Conservation (phyloP, 2,888 invertebrate genomes). For the Parnassius orleans region DNA sequence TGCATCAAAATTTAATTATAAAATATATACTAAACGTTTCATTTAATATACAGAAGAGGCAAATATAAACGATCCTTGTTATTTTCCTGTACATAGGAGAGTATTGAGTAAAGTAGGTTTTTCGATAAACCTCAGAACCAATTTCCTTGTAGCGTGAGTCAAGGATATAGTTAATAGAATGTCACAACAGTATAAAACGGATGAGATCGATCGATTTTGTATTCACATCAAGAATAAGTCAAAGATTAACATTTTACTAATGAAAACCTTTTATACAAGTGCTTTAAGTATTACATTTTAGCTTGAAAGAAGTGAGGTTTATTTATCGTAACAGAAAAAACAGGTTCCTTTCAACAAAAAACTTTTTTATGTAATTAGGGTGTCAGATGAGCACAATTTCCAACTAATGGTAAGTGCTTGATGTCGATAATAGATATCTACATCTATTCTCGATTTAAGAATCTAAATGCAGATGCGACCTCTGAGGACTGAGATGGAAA, state of each 20-base stretch:
- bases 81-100: constrained; percentile 5
- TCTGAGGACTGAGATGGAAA: too few species aligned
- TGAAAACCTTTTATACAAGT: too few species aligned
- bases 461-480: too few species aligned
- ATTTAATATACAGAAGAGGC: too few species aligned
- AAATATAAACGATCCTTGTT: not conserved
- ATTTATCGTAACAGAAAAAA: not conserved
- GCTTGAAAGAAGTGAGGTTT: too few species aligned
- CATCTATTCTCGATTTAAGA: too few species aligned
- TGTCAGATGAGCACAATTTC: too few species aligned
- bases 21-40: constrained; percentile 38
- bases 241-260: not conserved
- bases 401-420: too few species aligned
- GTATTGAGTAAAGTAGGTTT: constrained; percentile 33
- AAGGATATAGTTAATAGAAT: constrained; percentile 55
- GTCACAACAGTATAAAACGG: constrained; percentile 45
- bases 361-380: too few species aligned
- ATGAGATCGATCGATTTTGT: constrained; percentile 45
- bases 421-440: too few species aligned
- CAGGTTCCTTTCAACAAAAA: not conserved
- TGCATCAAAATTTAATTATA: too few species aligned
- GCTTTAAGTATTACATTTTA: too few species aligned
- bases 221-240: constrained; percentile 41
- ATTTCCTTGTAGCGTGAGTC: constrained; percentile 52
- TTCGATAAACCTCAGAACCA: constrained; percentile 52